Evolutionary conservation across 2,888 invertebrate species (phyloP).

Genomic region (Protophormia terraenovae): DNA sequence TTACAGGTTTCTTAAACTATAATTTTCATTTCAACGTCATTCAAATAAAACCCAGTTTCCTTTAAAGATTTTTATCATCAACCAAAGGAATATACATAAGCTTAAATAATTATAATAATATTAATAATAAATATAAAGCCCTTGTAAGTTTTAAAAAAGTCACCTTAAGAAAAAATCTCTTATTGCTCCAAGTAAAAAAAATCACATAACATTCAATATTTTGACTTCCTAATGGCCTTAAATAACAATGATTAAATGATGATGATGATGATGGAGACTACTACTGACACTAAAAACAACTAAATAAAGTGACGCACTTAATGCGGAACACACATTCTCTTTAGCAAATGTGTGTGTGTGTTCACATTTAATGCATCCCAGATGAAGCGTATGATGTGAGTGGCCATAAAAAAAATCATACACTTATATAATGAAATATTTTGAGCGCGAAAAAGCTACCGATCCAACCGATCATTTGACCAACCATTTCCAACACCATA

Average conservation of each 20-base stretch:
- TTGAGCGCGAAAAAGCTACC: slow-evolving; percentile 30
- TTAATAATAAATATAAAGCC: slow-evolving; percentile 13
- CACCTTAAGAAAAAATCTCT: not conserved
- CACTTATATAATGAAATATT: slow-evolving; percentile 33
- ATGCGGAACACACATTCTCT: slow-evolving; percentile 12
- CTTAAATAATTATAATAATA: slow-evolving; percentile 49
- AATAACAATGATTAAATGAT: slow-evolving; percentile 67
- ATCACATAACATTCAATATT: slow-evolving; percentile 42
- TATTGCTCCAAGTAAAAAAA: not conserved
- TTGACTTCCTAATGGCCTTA: slow-evolving; percentile 66
- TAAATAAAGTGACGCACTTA: slow-evolving; percentile 58
- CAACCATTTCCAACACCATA: slow-evolving; percentile 38
- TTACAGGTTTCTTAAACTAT: slow-evolving; percentile 18
- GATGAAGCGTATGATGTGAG: not conserved
- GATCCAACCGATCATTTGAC: not conserved
- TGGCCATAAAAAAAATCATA: slow-evolving; percentile 5
- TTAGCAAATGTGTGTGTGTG: not conserved
- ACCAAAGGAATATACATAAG: not conserved
- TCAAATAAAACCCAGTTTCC: not conserved
- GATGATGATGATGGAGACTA: not conserved
- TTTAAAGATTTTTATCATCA: slow-evolving; percentile 19
- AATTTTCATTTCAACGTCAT: not conserved
- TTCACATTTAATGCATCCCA: not conserved
- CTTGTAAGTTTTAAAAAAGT: slow-evolving; percentile 12
- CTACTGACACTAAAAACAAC: not conserved